phyloP scores from a whole-genome alignment of 2,888 invertebrate species.

The Nipponacmea schrenckii region DNA sequence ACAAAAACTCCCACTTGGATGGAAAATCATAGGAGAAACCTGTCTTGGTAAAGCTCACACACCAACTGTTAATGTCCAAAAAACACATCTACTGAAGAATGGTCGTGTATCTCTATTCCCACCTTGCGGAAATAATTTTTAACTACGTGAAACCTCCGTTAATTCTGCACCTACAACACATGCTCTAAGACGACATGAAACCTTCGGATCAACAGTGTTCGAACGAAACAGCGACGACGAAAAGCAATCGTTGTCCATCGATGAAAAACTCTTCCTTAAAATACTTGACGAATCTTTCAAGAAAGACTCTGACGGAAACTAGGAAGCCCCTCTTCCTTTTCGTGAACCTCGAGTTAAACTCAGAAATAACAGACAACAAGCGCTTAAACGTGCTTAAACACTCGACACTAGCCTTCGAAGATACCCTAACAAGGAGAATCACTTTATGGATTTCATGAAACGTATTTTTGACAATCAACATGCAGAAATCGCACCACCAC shows the following conservation, averaged over 20 bases:
- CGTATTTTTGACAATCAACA: too few species aligned
- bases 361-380: too few species aligned
- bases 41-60: slow-evolving; percentile 16
- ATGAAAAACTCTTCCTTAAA: slow-evolving; percentile 25
- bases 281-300: slow-evolving; percentile 12
- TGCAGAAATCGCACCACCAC: too few species aligned
- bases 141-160: neutral
- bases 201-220: slow-evolving; percentile 12
- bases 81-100: slow-evolving; percentile 1
- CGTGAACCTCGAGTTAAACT: too few species aligned
- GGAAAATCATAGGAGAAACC: slow-evolving; percentile 17
- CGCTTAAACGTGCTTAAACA: neutral
- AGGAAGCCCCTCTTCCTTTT: too few species aligned
- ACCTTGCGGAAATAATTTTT: slow-evolving; percentile 10
- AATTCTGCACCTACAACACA: too few species aligned
- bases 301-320: slow-evolving; percentile 13
- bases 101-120: slow-evolving; percentile 7
- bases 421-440: too few species aligned
- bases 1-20: slow-evolving; percentile 16
- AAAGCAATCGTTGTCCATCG: slow-evolving; percentile 20
- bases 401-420: too few species aligned
- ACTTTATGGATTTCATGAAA: too few species aligned
- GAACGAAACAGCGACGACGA: slow-evolving; percentile 22
- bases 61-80: slow-evolving; percentile 21
- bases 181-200: too few species aligned